A percentile compares a stretch with the other conserved stretches of the same genome.
Evolutionary conservation across 2,888 invertebrate genomes (phyloP).

Genomic region (Nephrotoma guestfalica): DNA sequence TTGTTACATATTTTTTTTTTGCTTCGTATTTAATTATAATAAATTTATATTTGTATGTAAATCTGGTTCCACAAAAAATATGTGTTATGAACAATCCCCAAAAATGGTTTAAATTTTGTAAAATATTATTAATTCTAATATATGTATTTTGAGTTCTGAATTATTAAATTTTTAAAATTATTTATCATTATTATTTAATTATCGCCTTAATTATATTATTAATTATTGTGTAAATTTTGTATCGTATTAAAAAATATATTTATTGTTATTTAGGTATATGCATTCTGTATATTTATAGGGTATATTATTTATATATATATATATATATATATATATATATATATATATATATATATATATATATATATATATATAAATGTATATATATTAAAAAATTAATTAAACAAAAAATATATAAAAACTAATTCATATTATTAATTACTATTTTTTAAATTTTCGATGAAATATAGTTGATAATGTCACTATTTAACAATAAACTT

Average conservation of each 20-base stretch:
- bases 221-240: background rate
- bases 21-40: background rate
- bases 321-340: no score
- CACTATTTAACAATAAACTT: background rate
- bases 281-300: background rate
- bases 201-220: background rate
- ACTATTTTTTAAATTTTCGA: background rate
- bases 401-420: background rate
- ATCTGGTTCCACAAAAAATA: background rate
- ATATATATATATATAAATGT: no score
- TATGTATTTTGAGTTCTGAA: background rate
- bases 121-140: background rate
- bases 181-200: background rate
- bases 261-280: background rate
- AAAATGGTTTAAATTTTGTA: background rate
- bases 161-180: background rate
- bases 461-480: background rate
- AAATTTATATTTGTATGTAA: background rate
- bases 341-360: no score
- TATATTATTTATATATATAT: background rate
- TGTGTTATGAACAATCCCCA: background rate
- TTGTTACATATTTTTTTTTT: background rate
- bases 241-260: background rate
- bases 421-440: background rate
- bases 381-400: background rate